A percentile compares a stretch with the other conserved stretches of the same genome.
Conservation (phyloP, 1,140 invertebrate genomes). For the Spodoptera litura region DNA sequence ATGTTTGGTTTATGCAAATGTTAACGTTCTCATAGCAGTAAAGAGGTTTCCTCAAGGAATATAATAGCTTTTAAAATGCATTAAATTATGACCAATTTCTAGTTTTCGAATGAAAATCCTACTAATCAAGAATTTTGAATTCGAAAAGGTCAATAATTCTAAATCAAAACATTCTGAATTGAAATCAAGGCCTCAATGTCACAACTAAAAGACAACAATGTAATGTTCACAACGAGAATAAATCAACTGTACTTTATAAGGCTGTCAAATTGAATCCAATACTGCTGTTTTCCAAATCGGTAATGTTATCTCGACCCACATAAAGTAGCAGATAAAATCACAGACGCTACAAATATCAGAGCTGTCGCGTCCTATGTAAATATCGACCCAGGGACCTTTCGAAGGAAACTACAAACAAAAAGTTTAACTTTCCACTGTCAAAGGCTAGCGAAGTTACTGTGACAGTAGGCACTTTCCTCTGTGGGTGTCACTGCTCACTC, state of each 20-base stretch:
- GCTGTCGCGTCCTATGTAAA: slow-evolving; percentile 46
- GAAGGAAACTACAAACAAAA: slow-evolving; percentile 67
- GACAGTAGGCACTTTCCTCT: slow-evolving; percentile 72
- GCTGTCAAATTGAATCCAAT: slow-evolving; percentile 12
- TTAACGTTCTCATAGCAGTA: no score
- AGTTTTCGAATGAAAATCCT: no score
- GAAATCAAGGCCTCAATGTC: not conserved
- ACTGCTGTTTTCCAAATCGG: not conserved
- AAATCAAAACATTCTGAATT: no score
- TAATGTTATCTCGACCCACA: slow-evolving; percentile 39
- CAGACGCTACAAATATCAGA: not conserved
- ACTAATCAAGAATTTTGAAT: not conserved
- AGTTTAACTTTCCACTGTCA: slow-evolving; percentile 67
- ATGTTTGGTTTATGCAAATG: not conserved
- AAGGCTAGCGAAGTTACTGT: slow-evolving; percentile 50
- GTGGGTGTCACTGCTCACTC: slow-evolving; percentile 67
- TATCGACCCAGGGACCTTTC: slow-evolving; percentile 59
- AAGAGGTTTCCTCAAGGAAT: no score
- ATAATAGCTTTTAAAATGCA: no score
- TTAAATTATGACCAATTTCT: no score
- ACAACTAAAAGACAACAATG: not conserved
- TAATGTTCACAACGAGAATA: not conserved
- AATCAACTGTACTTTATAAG: not conserved
- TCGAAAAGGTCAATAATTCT: no score
- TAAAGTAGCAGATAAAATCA: slow-evolving; percentile 30